Percentiles rank a stretch among this genome's conserved stretches.
phyloP scores from a whole-genome alignment of 2,888 invertebrate genomes.

The Sclerodermus sp. region DNA sequence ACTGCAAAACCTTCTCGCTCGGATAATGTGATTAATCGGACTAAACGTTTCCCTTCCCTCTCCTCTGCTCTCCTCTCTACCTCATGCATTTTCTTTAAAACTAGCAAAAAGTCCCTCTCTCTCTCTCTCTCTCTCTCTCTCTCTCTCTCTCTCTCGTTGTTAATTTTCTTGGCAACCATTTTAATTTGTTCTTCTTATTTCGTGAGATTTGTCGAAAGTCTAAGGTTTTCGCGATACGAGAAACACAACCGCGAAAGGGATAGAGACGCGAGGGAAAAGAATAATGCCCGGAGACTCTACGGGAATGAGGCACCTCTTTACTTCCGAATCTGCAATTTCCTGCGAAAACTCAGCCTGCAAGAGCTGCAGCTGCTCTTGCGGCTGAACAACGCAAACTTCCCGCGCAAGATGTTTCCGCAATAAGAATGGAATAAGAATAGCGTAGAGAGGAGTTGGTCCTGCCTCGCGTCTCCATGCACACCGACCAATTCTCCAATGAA shows the following conservation, averaged over 20 bases:
- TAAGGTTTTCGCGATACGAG: no score
- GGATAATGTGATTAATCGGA: conserved; percentile 49
- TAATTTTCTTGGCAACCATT: no score
- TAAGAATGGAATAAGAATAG: conserved; percentile 19
- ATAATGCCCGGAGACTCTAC: neutral
- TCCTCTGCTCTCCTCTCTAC: neutral
- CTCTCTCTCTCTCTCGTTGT: no score
- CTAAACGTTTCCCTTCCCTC: conserved; percentile 27
- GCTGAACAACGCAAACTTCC: conserved; percentile 24
- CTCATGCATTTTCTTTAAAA: no score
- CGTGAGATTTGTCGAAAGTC: no score
- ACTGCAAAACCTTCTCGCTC: conserved; percentile 37
- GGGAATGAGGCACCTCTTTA: no score
- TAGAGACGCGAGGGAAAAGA: neutral
- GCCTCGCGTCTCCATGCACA: conserved; percentile 15
- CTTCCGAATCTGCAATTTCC: no score
- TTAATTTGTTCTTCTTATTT: no score
- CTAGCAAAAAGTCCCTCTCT: no score
- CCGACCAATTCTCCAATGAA: conserved; percentile 12
- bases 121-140: no score
- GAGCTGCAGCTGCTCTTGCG: conserved; percentile 25
- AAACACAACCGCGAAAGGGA: no score
- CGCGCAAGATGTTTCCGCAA: conserved; percentile 37
- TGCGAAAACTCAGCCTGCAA: neutral
- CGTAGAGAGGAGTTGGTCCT: conserved; percentile 3